These are phyloP conservation scores for Acheta domesticus DNA, from an alignment of 2,888 invertebrate species.

Conservation along the genomic window DNA sequence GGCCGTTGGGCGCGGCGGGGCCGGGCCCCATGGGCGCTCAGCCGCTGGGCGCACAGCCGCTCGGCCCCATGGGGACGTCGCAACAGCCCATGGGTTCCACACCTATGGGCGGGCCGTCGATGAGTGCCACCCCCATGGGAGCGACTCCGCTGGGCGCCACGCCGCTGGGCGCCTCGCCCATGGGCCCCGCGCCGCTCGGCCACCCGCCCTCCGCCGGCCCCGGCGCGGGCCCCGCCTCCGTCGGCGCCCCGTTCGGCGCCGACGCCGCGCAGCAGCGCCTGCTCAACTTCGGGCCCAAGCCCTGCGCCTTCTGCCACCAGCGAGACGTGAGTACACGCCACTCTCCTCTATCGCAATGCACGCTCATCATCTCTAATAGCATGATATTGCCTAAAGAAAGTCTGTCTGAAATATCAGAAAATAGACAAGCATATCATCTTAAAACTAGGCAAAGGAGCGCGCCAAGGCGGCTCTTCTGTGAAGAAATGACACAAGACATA, in stretches of 20 bases:
- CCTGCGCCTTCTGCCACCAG: neutral
- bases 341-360: too few relatives aligned
- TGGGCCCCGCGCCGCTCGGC: neutral
- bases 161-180: neutral
- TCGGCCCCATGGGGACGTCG: neutral
- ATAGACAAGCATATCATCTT: too few relatives aligned
- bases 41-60: neutral
- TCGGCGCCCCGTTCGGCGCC: neutral
- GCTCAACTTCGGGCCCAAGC: conserved; percentile 10
- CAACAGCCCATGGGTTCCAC: neutral
- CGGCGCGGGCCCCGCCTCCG: neutral
- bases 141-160: neutral
- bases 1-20: neutral
- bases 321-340: neutral
- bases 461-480: too few relatives aligned
- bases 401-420: too few relatives aligned
- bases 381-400: too few relatives aligned
- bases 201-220: neutral
- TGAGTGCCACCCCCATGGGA: neutral
- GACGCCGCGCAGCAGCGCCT: neutral
- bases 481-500: too few relatives aligned
- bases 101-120: neutral
- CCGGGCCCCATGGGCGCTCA: neutral
- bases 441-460: too few relatives aligned
- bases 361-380: too few relatives aligned